phyloP scores from a whole-genome alignment of 2,113 vertebrate species.

The Gymnocephalus cernua region DNA sequence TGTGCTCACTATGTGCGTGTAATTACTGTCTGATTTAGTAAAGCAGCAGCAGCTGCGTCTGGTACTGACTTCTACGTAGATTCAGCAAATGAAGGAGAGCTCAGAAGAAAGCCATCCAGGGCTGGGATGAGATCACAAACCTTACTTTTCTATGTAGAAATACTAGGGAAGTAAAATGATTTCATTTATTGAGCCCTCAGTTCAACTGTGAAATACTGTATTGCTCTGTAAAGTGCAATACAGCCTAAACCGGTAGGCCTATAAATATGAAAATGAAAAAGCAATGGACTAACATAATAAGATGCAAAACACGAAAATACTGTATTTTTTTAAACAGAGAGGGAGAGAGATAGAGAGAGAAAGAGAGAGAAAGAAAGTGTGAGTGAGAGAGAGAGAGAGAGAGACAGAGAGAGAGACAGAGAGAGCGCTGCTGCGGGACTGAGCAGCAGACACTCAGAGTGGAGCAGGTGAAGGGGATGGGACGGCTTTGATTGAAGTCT shows the following conservation, averaged over 20 bases:
- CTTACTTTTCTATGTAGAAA: neutral
- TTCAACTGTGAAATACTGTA: neutral
- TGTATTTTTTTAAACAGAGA: neutral
- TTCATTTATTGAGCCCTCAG: neutral
- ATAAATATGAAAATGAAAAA: neutral
- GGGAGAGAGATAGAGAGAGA: neutral
- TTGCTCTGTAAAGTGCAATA: neutral
- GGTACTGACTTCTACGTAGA: slow-evolving; percentile 27
- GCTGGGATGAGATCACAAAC: slow-evolving; percentile 3
- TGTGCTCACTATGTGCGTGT: slow-evolving; percentile 52
- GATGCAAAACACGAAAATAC: neutral
- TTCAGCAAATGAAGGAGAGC: slow-evolving; percentile 39
- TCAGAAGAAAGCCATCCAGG: slow-evolving; percentile 1
- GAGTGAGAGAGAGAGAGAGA: neutral
- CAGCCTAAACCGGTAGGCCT: too few species aligned
- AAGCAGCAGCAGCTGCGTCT: slow-evolving; percentile 36
- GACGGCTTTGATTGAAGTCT: slow-evolving; percentile 1
- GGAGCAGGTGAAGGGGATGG: neutral
- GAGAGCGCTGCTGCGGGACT: too few species aligned
- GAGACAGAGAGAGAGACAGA: neutral
- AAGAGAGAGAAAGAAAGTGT: neutral
- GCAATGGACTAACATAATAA: neutral
- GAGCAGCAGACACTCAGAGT: neutral
- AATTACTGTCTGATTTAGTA: slow-evolving; percentile 65
- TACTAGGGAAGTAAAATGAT: neutral